A percentile compares a stretch with the other conserved stretches of the same genome.
Conservation (phyloP, 2,888 invertebrate species). For the Aphrophora alni region DNA sequence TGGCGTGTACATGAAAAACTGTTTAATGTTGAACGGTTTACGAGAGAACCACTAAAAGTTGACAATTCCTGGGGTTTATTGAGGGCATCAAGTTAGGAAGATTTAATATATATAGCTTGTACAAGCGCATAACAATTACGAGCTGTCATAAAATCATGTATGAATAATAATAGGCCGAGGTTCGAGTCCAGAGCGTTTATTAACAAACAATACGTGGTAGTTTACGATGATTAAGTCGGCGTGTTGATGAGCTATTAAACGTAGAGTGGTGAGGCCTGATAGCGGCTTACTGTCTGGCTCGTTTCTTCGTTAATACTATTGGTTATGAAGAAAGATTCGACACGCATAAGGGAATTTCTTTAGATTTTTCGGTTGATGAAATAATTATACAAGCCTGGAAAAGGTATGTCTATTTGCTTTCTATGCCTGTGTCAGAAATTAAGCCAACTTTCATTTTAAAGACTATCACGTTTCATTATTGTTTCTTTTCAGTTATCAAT, state of each 20-base stretch:
- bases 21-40: background rate
- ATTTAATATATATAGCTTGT: constrained; percentile 1
- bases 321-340: no score
- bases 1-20: background rate
- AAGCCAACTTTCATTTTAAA: no score
- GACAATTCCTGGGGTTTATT: background rate
- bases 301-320: no score
- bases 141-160: background rate
- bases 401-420: no score
- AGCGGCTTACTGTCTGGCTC: background rate
- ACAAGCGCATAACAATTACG: constrained; percentile 4
- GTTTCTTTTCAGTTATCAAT: no score
- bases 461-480: no score
- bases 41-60: background rate
- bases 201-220: background rate
- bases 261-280: background rate
- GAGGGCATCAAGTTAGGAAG: background rate
- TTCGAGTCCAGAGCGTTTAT: background rate
- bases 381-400: no score
- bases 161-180: background rate
- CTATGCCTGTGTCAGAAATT: no score
- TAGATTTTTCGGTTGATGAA: no score
- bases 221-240: constrained; percentile 6
- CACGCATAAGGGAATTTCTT: no score
- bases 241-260: background rate